Conservation (phyloP, 2,888 invertebrate genomes). For the Lasioglossum pauxillum region DNA sequence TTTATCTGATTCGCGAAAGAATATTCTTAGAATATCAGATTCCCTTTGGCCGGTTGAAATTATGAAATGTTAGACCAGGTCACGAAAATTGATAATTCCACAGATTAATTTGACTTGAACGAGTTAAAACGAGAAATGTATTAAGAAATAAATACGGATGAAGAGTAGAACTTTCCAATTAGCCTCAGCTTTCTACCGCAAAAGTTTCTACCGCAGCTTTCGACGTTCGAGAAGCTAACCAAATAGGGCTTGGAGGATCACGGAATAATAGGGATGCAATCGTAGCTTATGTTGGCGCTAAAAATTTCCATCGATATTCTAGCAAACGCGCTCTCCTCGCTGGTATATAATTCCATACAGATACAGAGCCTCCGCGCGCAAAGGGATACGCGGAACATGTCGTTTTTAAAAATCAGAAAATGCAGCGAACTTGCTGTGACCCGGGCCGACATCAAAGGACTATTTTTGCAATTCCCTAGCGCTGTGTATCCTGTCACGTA, state of each 20-base stretch:
- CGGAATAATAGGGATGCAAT: background rate
- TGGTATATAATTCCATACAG: background rate
- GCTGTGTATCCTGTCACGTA: constrained; percentile 20
- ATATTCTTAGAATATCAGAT: background rate
- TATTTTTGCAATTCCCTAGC: constrained; percentile 44
- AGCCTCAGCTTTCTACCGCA: no score
- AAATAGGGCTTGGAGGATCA: background rate
- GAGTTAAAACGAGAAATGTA: no score
- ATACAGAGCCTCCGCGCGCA: background rate
- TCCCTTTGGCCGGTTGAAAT: background rate
- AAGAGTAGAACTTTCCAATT: no score
- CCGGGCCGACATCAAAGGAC: constrained; percentile 59
- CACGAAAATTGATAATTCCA: background rate
- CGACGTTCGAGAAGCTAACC: background rate
- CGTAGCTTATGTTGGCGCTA: background rate
- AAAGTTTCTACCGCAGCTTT: background rate
- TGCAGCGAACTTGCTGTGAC: constrained; percentile 22
- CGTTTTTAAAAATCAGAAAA: constrained; percentile 37
- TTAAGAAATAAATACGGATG: no score
- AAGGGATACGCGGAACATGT: background rate
- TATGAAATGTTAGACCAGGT: background rate
- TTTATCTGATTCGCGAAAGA: background rate
- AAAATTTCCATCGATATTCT: background rate
- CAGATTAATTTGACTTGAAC: background rate
- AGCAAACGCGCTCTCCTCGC: background rate